phyloP scores from a whole-genome alignment of 2,888 invertebrate genomes.

The Caenorhabditis sp. region DNA sequence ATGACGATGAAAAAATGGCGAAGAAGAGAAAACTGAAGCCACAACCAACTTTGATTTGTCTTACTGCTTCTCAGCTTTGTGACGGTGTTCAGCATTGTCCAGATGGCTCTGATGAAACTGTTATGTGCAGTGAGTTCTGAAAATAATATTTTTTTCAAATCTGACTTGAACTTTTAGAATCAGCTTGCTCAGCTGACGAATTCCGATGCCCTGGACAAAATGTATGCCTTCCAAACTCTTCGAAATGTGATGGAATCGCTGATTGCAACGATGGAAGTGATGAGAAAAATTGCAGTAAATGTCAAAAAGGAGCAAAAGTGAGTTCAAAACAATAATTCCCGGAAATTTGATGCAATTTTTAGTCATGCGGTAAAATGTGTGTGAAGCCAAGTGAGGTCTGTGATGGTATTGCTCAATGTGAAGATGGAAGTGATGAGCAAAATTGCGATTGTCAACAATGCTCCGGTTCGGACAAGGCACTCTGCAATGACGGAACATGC shows the following conservation, averaged over 20 bases:
- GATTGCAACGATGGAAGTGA: slow-evolving; percentile 50
- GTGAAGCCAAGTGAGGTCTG: slow-evolving; percentile 52
- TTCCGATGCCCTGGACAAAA: slow-evolving; percentile 32
- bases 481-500: slow-evolving; percentile 60
- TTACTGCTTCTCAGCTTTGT: slow-evolving; percentile 48
- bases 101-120: slow-evolving; percentile 54
- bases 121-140: slow-evolving; percentile 19
- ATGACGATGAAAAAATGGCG: slow-evolving; percentile 9
- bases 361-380: slow-evolving; percentile 51
- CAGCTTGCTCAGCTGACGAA: slow-evolving; percentile 31
- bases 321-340: slow-evolving; percentile 12
- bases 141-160: neutral
- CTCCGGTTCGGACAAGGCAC: slow-evolving; percentile 48
- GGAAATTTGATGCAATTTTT: no score
- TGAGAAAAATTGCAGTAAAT: slow-evolving; percentile 44
- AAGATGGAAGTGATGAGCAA: slow-evolving; percentile 55
- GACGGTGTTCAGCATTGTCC: slow-evolving; percentile 56
- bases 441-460: slow-evolving; percentile 60
- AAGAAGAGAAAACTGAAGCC: slow-evolving; percentile 10
- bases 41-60: slow-evolving; percentile 30
- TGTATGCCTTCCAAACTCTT: slow-evolving; percentile 38
- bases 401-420: slow-evolving; percentile 59
- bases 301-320: slow-evolving; percentile 43
- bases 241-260: slow-evolving; percentile 44
- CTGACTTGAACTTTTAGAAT: slow-evolving; percentile 11